Percentiles rank a stretch among this genome's conserved stretches.
These are phyloP conservation scores for Halesus radiatus DNA, from an alignment of 1,140 invertebrate genomes.

Conservation along the genomic window DNA sequence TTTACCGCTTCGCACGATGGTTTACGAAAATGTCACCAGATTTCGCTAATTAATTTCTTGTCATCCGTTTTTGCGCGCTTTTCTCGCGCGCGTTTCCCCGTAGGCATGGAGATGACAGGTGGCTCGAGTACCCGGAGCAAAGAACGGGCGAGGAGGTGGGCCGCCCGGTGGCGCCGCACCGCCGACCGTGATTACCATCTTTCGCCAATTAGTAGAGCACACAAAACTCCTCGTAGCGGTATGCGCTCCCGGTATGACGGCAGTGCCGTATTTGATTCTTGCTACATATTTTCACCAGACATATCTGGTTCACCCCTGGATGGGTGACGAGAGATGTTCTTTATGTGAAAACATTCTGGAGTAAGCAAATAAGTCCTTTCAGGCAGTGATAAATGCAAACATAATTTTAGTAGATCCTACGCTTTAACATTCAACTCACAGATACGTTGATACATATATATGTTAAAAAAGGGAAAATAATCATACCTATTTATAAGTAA, in stretches of 20 bases:
- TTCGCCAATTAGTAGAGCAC: slow-evolving; percentile 73
- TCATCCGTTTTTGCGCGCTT: slow-evolving; percentile 70
- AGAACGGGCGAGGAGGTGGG: slow-evolving; percentile 57
- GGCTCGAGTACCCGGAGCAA: slow-evolving; percentile 18
- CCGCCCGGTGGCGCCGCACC: slow-evolving; percentile 61
- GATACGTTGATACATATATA: too few species aligned
- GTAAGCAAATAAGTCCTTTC: slow-evolving; percentile 23
- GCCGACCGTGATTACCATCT: slow-evolving; percentile 68
- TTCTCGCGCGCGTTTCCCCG: slow-evolving; percentile 20
- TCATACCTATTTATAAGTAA: too few species aligned
- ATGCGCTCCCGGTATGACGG: slow-evolving; percentile 60
- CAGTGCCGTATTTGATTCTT: slow-evolving; percentile 3
- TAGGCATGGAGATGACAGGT: slow-evolving; percentile 51
- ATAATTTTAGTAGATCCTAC: too few species aligned
- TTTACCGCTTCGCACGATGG: slow-evolving; percentile 24
- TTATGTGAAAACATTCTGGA: not conserved
- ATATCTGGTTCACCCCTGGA: not conserved
- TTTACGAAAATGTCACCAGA: slow-evolving; percentile 33
- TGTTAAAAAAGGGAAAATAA: too few species aligned
- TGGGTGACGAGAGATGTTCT: slow-evolving; percentile 2
- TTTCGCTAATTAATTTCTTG: slow-evolving; percentile 70
- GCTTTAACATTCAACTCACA: too few species aligned
- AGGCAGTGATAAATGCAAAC: too few species aligned
- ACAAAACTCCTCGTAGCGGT: slow-evolving; percentile 72
- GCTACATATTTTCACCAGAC: not conserved